These are phyloP conservation scores for Cyclophora punctaria DNA, from an alignment of 2,888 invertebrate species.

Conservation along the genomic window DNA sequence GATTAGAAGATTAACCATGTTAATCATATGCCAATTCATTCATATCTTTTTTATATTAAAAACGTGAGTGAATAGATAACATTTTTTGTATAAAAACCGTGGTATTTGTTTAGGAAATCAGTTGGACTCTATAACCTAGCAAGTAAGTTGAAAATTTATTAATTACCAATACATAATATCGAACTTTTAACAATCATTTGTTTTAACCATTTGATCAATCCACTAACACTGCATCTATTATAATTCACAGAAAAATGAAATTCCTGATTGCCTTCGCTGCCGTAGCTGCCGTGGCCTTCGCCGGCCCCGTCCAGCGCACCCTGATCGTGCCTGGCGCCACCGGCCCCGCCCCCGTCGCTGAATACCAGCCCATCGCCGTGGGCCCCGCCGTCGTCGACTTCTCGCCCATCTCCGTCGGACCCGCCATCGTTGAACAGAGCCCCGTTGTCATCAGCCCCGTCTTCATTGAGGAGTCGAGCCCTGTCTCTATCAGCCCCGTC, in stretches of 20 bases:
- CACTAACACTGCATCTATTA: constrained; percentile 4
- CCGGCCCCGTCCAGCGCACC: constrained; percentile 13
- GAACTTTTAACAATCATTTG: too few relatives aligned
- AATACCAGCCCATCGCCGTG: constrained; percentile 16
- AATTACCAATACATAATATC: too few relatives aligned
- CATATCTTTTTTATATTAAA: too few relatives aligned
- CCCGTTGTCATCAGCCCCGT: constrained; percentile 12
- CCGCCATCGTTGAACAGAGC: constrained; percentile 18
- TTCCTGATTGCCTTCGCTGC: constrained; percentile 19
- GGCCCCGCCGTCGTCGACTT: constrained; percentile 21
- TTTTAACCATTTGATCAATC: too few relatives aligned
- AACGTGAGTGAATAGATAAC: too few relatives aligned
- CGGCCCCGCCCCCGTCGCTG: constrained; percentile 12
- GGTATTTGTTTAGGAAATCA: too few relatives aligned
- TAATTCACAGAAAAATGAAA: constrained; percentile 12
- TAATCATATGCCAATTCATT: too few relatives aligned
- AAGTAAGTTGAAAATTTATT: too few relatives aligned
- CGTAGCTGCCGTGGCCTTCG: constrained; percentile 16
- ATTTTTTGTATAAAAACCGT: too few relatives aligned
- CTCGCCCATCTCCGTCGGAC: constrained; percentile 15
- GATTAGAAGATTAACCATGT: too few relatives aligned
- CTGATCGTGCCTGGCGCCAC: constrained; percentile 16
- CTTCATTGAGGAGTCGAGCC: constrained; percentile 1
- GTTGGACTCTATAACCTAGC: too few relatives aligned
- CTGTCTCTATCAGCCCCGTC: constrained; percentile 24